Base-by-base conservation (phyloP, 2,888 invertebrate species). In the Drosophila neotestacea region DNA sequence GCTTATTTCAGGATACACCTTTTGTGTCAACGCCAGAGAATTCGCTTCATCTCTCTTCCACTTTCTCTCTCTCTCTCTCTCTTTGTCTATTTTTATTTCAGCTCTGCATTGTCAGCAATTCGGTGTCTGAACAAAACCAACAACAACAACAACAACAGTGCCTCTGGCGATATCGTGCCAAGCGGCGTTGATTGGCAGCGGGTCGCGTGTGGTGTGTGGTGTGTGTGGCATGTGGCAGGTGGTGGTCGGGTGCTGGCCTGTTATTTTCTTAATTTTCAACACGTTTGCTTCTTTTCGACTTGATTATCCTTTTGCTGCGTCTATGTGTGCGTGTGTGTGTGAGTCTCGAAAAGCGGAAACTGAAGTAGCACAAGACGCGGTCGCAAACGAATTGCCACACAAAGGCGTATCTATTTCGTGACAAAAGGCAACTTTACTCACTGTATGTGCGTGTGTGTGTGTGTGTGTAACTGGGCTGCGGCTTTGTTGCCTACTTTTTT, bases 341-440 rank as follows among this genome's bases (percentile, higher is more conserved):
- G 32, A 30, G 50, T 27, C 38, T 16, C 41, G 58, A 28, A 67
- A 70, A 74, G 50, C 65, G 75, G 65, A 72, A 70, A 72, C 70
- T 72, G 71, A 75, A 75, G 75, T 70, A 63, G 70, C 75, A 75
- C 75, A 74, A 63, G 77, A 73, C 65, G 78, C 78, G 67, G 66
- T 72, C 38, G 32, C 70, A 59, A 68, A 56, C 71, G 70, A 76
- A 76, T 76, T 74, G 68, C 71, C 68, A 46, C 65, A 80, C 80
- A 83, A 85, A 87, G 81, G 77, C 79, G 81, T 83, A 79, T 85
- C 84, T 85, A 79, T 89, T 86, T 84, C 89, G 90, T 90, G 90
- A 90, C 90, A 90, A 90, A 82, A 79, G 78, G 80, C 77, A 85
- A 90, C 90, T 90, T 88, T 87, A 81, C 73, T 47, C 28, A 2